Evolutionary conservation across 2,113 vertebrate species (phyloP), one percentile per base, ranked within the genome.

Genomic region (Bos indicus): DNA sequence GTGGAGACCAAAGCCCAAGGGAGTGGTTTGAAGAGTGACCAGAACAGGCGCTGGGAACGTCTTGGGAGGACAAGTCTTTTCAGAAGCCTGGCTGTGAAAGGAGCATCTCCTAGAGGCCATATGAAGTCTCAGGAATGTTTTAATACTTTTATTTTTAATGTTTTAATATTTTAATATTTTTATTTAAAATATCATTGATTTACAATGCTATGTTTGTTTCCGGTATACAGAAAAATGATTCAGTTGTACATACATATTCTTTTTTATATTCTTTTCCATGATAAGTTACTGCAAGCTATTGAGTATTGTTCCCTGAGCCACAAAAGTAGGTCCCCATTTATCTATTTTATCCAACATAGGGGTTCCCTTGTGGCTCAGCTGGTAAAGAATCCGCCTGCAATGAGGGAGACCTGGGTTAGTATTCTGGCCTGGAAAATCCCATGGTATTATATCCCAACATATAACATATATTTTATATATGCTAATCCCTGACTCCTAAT

Each of bases 101-200:
- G 30, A 51, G 57, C 28, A 0, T 0, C 64, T 60, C 15, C 30
- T n/a, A 19, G 30, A 10, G 8, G 26, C 16, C 46, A 1, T 15
- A 9, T 14, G n/a, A 1, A 0, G 17, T 13, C 62, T 7, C 5
- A 0, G 4, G 25, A 10, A 9, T 21, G 33, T 9, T 43, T 5
- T 15, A 13, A 25, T 19, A 43, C 33, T 46, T 46, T 48, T 10
- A 21, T 52, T 33, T 51, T 33, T 51, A 81, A 43, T 30, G 59
- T 30, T 28, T 62, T 30, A 33, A 30, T 14, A 12, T 10, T 36
- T 4, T 13, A 10, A 28, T 3, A 33, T 57, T 52, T 46, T 48
- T 10, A 4, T 54, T n/a, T n/a, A 52, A 54, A 83, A 54, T 54
- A 52, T 51, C 5, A 0, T 54, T 54, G 80, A 54, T 83, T 54